phyloP scores from a whole-genome alignment of 2,888 invertebrate species.

The Agonopterix subpropinquella region DNA sequence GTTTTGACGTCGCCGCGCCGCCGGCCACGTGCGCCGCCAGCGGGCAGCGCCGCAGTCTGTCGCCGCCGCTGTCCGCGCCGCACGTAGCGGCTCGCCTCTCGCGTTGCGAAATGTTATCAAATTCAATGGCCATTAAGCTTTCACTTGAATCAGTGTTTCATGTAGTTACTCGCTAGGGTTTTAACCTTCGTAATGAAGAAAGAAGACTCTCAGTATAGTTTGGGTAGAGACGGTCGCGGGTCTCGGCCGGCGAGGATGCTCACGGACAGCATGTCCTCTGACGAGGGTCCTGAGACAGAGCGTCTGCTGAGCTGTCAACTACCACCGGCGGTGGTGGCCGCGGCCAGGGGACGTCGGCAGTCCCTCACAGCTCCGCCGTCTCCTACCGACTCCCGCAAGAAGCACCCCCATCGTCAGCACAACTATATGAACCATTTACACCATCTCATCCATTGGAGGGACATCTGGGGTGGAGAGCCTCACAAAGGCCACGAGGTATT shows the following conservation, averaged over 20 bases:
- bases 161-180: conserved; percentile 26
- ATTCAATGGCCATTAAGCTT: conserved; percentile 27
- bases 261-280: conserved; percentile 63
- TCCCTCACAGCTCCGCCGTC: conserved; percentile 70
- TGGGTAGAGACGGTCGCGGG: conserved; percentile 32
- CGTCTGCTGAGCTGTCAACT: conserved; percentile 48
- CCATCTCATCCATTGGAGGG: conserved; percentile 67
- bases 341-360: conserved; percentile 43
- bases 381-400: conserved; percentile 65
- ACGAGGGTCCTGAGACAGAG: conserved; percentile 65
- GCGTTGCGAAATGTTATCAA: conserved; percentile 42
- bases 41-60: conserved; percentile 46
- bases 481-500: conserved; percentile 64
- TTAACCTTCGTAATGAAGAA: conserved; percentile 47
- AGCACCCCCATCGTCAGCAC: conserved; percentile 57
- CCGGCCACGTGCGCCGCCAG: conserved; percentile 14
- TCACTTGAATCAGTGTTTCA: conserved; percentile 23
- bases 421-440: conserved; percentile 66
- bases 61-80: conserved; percentile 38
- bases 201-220: conserved; percentile 42
- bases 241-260: conserved; percentile 49
- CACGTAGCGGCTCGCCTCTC: conserved; percentile 27
- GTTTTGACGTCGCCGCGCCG: conserved; percentile 33
- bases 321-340: conserved; percentile 41
- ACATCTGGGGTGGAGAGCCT: conserved; percentile 67